Evolutionary conservation across 2,797 vertebrate genomes (phyloP), one percentile per base, ranked within the genome.

Genomic region (Liasis olivaceus): DNA sequence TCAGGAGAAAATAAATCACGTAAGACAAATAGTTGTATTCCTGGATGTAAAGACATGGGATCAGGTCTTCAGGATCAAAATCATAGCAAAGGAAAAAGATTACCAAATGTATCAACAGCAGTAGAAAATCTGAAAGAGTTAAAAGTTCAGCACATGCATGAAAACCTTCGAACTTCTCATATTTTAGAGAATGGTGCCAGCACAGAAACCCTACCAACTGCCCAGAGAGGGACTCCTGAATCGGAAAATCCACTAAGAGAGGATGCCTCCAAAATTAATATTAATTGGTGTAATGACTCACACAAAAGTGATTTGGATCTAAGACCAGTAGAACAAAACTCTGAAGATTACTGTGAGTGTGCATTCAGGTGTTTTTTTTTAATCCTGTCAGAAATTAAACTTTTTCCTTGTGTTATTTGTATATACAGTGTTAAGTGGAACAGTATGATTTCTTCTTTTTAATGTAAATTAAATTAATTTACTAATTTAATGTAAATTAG

Each of bases 311-410:
- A 97, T 96, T 97, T 97, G 95, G 97, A 96, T 95, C 95, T 96
- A 90, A 97, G 96, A 13, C 95, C 91, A 93, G 58, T 89, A 93
- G 97, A 98, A 69, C 97, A 97, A 1, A 94, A 96, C 85, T 69
- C 95, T 20, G 97, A 98, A 95, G 97, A 98, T 95, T 95, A 96
- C 92, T 97, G 98, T 98, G 95, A 98, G 98, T 98, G 26, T 91
- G 88, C 72, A 85, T 86, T 96, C 54, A 69, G 0, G 17, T 88
- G 94, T 97, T 94, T 84, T 22, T 94, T 94, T 59, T 91, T 12
- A 85, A 87, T 93, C 26, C 12, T 81, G 0, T 92, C 66, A 95
- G 94, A 95, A 95, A 90, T 51, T 93, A 94, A 86, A 91, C 90
- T 91, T 66, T 60, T 91, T 1, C 91, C 31, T 92, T 9, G 1